These are phyloP conservation scores for Manis javanica DNA, from an alignment of 2,797 vertebrate species.

Conservation along the genomic window DNA sequence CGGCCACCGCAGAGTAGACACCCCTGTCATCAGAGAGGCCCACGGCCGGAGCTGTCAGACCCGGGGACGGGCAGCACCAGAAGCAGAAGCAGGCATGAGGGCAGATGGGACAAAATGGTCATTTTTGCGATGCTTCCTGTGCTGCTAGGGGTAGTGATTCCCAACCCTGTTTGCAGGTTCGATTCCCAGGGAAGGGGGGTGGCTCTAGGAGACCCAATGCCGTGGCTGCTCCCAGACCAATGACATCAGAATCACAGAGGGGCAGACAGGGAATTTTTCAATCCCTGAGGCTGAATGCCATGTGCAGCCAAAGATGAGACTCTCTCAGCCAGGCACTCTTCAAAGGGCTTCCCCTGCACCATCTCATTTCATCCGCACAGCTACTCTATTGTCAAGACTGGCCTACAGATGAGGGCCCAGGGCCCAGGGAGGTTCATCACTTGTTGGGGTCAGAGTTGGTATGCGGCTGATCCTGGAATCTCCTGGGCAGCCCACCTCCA, in stretches of 20 bases:
- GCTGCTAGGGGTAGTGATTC: not conserved
- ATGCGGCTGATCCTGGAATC: not conserved
- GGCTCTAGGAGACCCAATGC: not conserved
- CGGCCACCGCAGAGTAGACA: not conserved
- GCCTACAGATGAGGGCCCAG: not conserved
- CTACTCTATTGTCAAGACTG: not conserved
- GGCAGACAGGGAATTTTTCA: too few relatives aligned
- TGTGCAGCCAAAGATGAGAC: not conserved
- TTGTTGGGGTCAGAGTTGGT: not conserved
- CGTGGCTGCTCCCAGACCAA: not conserved
- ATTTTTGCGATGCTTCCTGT: not conserved
- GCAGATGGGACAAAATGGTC: not conserved
- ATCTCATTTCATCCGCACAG: not conserved
- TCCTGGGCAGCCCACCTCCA: not conserved
- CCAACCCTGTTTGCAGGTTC: not conserved
- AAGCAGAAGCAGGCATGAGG: not conserved
- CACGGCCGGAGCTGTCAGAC: not conserved
- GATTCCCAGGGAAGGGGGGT: not conserved
- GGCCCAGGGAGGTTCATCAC: not conserved
- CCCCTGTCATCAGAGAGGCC: not conserved
- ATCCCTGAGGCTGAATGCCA: fast-evolving
- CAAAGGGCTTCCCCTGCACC: not conserved
- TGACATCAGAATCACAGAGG: fast-evolving
- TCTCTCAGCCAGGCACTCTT: fast-evolving
- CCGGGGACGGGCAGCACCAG: not conserved